A percentile compares a stretch with the other conserved stretches of the same genome.
Evolutionary conservation across 1,140 invertebrate species (phyloP).

Genomic region (Papilio glaucus): DNA sequence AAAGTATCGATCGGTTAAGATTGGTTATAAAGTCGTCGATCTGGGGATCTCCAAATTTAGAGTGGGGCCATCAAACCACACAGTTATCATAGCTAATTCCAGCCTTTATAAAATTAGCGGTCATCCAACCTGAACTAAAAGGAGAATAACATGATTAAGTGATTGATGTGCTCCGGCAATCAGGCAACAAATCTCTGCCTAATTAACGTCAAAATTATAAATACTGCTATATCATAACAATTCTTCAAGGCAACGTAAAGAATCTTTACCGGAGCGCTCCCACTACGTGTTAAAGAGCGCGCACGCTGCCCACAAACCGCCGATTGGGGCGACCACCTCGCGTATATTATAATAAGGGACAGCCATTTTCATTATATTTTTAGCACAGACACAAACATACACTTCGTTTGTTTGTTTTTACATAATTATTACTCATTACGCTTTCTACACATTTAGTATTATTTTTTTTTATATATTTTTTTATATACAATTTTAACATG

Average conservation of each 20-base stretch:
- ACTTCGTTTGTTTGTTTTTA: no score
- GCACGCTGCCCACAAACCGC: background rate
- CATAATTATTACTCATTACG: no score
- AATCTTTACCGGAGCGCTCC: conserved; percentile 1
- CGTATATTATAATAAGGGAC: no score
- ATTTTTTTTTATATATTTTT: no score
- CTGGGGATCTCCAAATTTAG: background rate
- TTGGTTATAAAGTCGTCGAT: background rate
- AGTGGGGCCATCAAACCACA: background rate
- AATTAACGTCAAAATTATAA: conserved; percentile 24
- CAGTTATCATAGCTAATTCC: background rate
- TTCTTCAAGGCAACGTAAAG: background rate
- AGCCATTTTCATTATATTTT: no score
- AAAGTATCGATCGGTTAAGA: no score
- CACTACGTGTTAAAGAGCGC: background rate
- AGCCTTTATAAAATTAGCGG: background rate
- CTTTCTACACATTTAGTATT: no score
- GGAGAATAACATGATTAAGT: background rate
- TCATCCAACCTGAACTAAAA: background rate
- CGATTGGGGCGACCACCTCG: background rate
- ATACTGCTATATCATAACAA: conserved; percentile 15
- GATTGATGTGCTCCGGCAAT: background rate
- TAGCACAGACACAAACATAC: no score
- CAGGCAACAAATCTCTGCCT: conserved; percentile 4
- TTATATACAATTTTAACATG: no score